Evolutionary conservation across 2,888 invertebrate genomes (phyloP).

Genomic region (Lypha dubia): DNA sequence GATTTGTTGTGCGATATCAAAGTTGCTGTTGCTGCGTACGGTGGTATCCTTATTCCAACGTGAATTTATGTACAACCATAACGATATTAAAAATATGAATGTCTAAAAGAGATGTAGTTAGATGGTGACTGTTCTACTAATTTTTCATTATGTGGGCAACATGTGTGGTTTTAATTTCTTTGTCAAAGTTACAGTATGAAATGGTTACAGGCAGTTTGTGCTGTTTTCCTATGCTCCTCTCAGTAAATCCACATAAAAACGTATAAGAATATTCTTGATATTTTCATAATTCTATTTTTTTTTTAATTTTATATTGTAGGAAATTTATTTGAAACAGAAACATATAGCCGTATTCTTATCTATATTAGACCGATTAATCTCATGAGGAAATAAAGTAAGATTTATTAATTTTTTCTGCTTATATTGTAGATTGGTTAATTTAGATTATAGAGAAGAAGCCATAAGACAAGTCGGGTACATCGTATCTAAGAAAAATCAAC

Average conservation of each 20-base stretch:
- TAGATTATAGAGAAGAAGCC: no score
- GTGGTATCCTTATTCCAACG: constrained; percentile 58
- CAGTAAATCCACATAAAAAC: constrained; percentile 21
- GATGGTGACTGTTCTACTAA: constrained; percentile 76
- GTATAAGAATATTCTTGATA: constrained; percentile 23
- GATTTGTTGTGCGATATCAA: constrained; percentile 68
- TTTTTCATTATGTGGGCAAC: constrained; percentile 81
- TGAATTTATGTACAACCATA: constrained; percentile 24
- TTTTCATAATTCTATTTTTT: constrained; percentile 17
- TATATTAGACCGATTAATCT: neutral
- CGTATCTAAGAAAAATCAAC: no score
- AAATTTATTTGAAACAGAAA: constrained; percentile 43
- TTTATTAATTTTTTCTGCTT: no score
- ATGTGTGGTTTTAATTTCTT: constrained; percentile 81
- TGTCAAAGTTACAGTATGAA: constrained; percentile 64
- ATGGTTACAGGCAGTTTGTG: constrained; percentile 49
- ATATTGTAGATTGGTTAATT: no score
- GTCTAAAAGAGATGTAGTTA: constrained; percentile 21
- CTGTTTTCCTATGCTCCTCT: neutral
- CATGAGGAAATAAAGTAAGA: neutral
- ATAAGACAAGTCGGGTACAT: no score
- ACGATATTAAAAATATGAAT: constrained; percentile 15
- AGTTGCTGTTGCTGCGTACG: constrained; percentile 47
- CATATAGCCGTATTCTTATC: neutral
- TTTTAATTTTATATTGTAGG: constrained; percentile 16